A percentile compares a stretch with the other conserved stretches of the same genome.
These are phyloP conservation scores for Cydia splendana DNA, from an alignment of 1,140 invertebrate genomes.

Conservation along the genomic window DNA sequence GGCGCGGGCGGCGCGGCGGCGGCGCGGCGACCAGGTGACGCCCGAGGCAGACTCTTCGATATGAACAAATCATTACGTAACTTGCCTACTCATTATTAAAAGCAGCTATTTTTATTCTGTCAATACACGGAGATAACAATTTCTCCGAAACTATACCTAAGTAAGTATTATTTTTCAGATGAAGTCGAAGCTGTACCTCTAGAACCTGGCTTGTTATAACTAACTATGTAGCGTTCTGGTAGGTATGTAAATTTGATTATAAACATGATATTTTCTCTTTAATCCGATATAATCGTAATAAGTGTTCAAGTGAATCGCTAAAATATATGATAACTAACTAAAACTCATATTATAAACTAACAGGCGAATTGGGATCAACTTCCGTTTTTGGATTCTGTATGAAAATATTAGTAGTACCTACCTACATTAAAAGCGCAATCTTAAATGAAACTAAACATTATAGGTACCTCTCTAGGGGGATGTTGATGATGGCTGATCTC, in stretches of 20 bases:
- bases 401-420: too few species aligned
- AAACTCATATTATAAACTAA: too few species aligned
- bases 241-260: background rate
- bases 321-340: too few species aligned
- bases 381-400: too few species aligned
- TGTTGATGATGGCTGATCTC: too few species aligned
- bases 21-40: slow-evolving; percentile 18
- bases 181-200: background rate
- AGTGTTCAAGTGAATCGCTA: too few species aligned
- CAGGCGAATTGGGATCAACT: too few species aligned
- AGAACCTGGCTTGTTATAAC: background rate
- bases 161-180: background rate
- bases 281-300: background rate
- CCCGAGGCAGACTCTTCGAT: slow-evolving; percentile 12
- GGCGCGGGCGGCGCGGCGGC: slow-evolving; percentile 24
- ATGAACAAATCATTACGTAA: slow-evolving; percentile 26
- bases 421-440: too few species aligned
- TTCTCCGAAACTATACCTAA: background rate
- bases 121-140: background rate
- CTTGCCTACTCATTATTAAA: slow-evolving; percentile 14
- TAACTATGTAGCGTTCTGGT: background rate
- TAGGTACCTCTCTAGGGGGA: too few species aligned
- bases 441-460: too few species aligned
- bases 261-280: background rate
- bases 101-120: slow-evolving; percentile 7